Conservation (phyloP, 1,140 invertebrate genomes). For the Triops cancriformis region DNA sequence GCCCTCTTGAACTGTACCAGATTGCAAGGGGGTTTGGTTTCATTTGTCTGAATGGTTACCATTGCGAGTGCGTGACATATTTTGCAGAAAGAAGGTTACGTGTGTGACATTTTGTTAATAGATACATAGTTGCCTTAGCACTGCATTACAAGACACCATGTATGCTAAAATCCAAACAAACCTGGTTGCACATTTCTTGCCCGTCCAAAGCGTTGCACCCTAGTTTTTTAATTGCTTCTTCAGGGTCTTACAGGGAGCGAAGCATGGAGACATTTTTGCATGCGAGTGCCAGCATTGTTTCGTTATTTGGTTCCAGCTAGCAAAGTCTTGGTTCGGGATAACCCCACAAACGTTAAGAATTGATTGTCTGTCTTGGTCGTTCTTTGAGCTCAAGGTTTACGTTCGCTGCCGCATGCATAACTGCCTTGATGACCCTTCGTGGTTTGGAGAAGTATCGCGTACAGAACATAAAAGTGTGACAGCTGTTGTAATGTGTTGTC, state of each 20-base stretch:
- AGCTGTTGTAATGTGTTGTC: neutral
- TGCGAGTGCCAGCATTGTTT: neutral
- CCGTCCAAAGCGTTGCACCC: neutral
- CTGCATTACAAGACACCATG: conserved; percentile 6
- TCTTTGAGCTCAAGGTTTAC: no score
- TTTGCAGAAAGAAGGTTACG: neutral
- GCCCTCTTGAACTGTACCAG: neutral
- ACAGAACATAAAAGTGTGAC: neutral
- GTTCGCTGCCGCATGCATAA: neutral
- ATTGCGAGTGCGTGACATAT: neutral
- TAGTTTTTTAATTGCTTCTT: neutral
- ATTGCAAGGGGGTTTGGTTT: neutral
- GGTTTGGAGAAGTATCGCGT: neutral
- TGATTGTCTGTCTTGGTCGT: no score
- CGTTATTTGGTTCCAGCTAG: neutral
- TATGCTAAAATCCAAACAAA: neutral
- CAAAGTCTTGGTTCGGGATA: neutral
- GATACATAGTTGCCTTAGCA: conserved; percentile 9
- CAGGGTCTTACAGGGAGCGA: neutral
- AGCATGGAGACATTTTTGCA: neutral
- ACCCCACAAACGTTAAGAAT: no score
- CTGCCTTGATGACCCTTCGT: neutral
- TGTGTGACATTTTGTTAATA: neutral
- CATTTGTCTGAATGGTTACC: neutral
- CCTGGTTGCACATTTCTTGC: neutral